Evolutionary conservation across 2,888 invertebrate genomes (phyloP), one percentile per base, ranked within the genome.

Genomic region (Crematogaster levior): DNA sequence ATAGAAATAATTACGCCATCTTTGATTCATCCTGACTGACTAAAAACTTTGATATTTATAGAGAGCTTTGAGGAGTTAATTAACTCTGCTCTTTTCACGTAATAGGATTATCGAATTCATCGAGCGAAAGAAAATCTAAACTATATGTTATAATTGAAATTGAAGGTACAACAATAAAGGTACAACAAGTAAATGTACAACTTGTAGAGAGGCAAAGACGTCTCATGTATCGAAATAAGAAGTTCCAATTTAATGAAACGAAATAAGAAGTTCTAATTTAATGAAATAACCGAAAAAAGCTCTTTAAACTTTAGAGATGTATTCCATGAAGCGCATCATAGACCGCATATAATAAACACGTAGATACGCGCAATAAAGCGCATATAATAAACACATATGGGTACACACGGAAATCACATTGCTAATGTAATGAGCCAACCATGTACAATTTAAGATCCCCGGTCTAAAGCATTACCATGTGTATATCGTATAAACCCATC

Each of bases 391-490:
- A 68, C 53, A 10, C 53, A 43, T 43, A 34, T n/a, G n/a, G 30
- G n/a, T 34, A 56, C 56, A 68, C 34, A 34, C 34, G 68, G 77
- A 77, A 77, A 77, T 56, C 77, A 43, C 70, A 68, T 77, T 34
- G 77, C 56, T 58, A 68, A 68, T 56, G 10, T 77, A 77, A 77
- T 70, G 77, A 77, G 70, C 77, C 43, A 68, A 58, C 70, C 77
- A 56, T 58, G 30, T 30, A 68, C 56, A 30, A 77, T 77, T 77
- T 77, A 77, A 77, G 70, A 68, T 68, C 77, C 21, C 24, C 56
- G 40, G 51, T 63, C 40, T 51, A 34, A 30, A 51, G 46, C 70
- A 40, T 70, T 68, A 46, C 56, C 56, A 70, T 34, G 56, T 77
- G 70, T 43, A 24, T 46, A n/a, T 68, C 56, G 24, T 24, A 24